Base-by-base conservation (phyloP, 2,113 vertebrate genomes). In the Sinocyclocheilus anophthalmus region DNA sequence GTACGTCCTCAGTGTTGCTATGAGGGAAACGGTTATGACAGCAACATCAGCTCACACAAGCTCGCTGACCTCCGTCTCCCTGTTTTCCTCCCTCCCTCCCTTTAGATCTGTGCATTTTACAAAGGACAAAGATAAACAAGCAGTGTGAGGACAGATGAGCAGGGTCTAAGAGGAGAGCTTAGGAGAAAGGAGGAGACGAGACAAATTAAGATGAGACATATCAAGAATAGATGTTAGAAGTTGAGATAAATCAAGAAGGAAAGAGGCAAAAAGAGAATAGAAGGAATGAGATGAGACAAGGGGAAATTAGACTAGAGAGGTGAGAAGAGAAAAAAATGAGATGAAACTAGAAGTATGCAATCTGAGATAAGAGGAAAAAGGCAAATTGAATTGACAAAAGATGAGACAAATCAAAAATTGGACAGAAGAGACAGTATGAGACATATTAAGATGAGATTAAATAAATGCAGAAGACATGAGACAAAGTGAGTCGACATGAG, bases 21-120 rank as follows among this genome's bases (percentile, higher is more conserved):
- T 87, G 75, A 84, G 82, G 57, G 75, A 88, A 83, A 81, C 22
- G 59, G 69, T 86, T 86, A 85, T 80, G 76, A 87, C 84, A 84
- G 61, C 85, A 70, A 26, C 70, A 84, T 85, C 79, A 83, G 63
- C 65, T 45, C 82, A 86, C 87, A 90, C 87, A 69, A 90, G 86
- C 85, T 84, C 77, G 8, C 84, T 84, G 84, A 90, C 87, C 88
- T 42, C 57, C 9, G 8, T 45, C 81, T 48, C 42, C 45, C 81
- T 67, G 22, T 77, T 81, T 53, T 26, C 70, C 59, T 67, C 78
- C 39, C 63, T 85, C 81, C 59, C 69, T 83, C 83, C 45, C 83
- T 37, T 37, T 42, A 57, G 26, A 78, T 78, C 65, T 78, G 59
- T 88, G 80, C 57, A 53, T 78, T 73, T 84, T 33, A 84, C 50